A percentile compares a stretch with the other conserved stretches of the same genome.
These are phyloP conservation scores for Philereme transversata DNA, from an alignment of 2,888 invertebrate genomes.

Conservation along the genomic window DNA sequence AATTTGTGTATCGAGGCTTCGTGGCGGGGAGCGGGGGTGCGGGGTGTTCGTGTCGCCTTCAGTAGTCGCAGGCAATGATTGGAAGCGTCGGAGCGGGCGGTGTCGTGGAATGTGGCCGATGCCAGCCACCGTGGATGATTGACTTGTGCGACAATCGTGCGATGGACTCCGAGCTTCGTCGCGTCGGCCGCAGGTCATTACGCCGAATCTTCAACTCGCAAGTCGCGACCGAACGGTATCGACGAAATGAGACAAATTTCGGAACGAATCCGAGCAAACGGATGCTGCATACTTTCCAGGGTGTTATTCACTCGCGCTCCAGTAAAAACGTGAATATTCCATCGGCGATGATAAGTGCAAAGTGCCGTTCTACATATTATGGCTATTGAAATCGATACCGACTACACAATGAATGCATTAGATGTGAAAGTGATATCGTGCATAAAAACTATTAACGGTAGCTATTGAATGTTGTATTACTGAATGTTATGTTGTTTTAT, in stretches of 20 bases:
- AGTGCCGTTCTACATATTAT: constrained; percentile 35
- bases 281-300: constrained; percentile 42
- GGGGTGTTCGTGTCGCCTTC: constrained; percentile 6
- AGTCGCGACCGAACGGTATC: constrained; percentile 59
- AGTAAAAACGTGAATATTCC: constrained; percentile 29
- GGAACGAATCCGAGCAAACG: constrained; percentile 52
- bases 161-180: constrained; percentile 53
- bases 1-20: constrained; percentile 48
- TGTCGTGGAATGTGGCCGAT: constrained; percentile 46
- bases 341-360: constrained; percentile 28
- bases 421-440: constrained; percentile 42
- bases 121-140: constrained; percentile 52
- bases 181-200: constrained; percentile 38
- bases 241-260: constrained; percentile 48
- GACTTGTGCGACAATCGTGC: constrained; percentile 59
- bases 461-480: constrained; percentile 37
- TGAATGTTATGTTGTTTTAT: constrained; percentile 39
- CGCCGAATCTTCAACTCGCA: constrained; percentile 39
- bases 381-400: constrained; percentile 32
- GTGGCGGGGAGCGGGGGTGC: constrained; percentile 24
- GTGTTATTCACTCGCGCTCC: constrained; percentile 32
- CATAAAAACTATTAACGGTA: constrained; percentile 41
- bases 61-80: constrained; percentile 27
- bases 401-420: constrained; percentile 35
- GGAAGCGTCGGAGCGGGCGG: constrained; percentile 24